Conservation (phyloP, 2,888 invertebrate genomes). For the Leptopilina myrica region DNA sequence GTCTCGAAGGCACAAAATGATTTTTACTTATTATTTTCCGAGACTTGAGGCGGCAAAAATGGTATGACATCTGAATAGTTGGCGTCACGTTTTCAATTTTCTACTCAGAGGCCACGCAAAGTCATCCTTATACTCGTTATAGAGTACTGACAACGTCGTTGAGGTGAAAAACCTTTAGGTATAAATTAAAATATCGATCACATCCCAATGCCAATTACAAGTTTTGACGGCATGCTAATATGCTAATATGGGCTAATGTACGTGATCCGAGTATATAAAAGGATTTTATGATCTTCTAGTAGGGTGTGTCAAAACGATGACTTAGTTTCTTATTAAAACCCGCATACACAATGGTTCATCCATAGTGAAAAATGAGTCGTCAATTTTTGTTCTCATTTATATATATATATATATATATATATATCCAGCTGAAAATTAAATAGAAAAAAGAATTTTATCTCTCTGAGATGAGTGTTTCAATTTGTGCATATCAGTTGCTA, state of each 20-base stretch:
- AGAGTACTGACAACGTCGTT: conserved; percentile 70
- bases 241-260: conserved; percentile 55
- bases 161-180: conserved; percentile 67
- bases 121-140: conserved; percentile 72
- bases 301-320: neutral
- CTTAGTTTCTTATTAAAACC: neutral
- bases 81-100: conserved; percentile 74
- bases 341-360: neutral
- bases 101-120: conserved; percentile 67
- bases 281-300: neutral
- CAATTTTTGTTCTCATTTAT: neutral
- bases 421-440: too few relatives aligned
- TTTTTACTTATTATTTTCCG: conserved; percentile 67
- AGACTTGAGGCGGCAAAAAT: conserved; percentile 56
- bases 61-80: conserved; percentile 71
- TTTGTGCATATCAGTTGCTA: too few relatives aligned
- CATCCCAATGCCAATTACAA: conserved; percentile 71
- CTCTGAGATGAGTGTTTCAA: too few relatives aligned
- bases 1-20: conserved; percentile 59
- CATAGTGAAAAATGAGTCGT: neutral
- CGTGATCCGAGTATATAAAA: conserved; percentile 17
- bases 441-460: too few relatives aligned
- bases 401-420: too few relatives aligned
- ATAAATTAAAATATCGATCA: conserved; percentile 75
- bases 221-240: conserved; percentile 69